A percentile compares a stretch with the other conserved stretches of the same genome.
Evolutionary conservation across 2,888 invertebrate genomes (phyloP).

Genomic region (Thelaira solivaga): DNA sequence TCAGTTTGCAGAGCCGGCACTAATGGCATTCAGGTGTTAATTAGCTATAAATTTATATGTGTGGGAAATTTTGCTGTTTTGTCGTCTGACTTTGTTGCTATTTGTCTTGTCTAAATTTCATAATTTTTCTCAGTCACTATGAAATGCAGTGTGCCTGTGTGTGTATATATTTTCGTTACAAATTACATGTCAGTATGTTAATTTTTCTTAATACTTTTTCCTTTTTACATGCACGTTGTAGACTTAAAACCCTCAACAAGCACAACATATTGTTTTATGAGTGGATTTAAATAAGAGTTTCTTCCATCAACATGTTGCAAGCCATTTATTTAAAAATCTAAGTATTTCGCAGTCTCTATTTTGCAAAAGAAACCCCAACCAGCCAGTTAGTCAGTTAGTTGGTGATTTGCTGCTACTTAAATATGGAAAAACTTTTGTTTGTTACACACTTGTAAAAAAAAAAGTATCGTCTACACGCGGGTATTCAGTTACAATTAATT

Average conservation of each 20-base stretch:
- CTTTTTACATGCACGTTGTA: no score
- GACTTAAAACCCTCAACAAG: no score
- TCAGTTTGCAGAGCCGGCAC: neutral
- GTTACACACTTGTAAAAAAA: neutral
- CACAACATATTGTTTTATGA: constrained; percentile 3
- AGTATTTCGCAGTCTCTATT: constrained; percentile 51
- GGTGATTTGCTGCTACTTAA: neutral
- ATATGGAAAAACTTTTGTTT: constrained; percentile 20
- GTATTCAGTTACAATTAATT: constrained; percentile 48
- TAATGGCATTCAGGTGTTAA: constrained; percentile 25
- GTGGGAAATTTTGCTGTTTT: constrained; percentile 23
- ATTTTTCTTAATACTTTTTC: constrained; percentile 27
- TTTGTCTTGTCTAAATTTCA: constrained; percentile 29
- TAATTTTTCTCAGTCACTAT: constrained; percentile 25
- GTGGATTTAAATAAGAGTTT: constrained; percentile 35
- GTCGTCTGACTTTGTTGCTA: constrained; percentile 6
- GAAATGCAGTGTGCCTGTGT: no score
- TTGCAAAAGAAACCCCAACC: constrained; percentile 11
- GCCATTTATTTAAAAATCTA: constrained; percentile 27
- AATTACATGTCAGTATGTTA: constrained; percentile 43
- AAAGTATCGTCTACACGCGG: neutral
- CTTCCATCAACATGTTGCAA: constrained; percentile 49
- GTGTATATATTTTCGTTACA: constrained; percentile 33
- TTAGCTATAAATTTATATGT: constrained; percentile 34
- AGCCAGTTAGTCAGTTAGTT: neutral